Evolutionary conservation across 2,888 invertebrate species (phyloP).

Genomic region (Chymomyza amoena): DNA sequence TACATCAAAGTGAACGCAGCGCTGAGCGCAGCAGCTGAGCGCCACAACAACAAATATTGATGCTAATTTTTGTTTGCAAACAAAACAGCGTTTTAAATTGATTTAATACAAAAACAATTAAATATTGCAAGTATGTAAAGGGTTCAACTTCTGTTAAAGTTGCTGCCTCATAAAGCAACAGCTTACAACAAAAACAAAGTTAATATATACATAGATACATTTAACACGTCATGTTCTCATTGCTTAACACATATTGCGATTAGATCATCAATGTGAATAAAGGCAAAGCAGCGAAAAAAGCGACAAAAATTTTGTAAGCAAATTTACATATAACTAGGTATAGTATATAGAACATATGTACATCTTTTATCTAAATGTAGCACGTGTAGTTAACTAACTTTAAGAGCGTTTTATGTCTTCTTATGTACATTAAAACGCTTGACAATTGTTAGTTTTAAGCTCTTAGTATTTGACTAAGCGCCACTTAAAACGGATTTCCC

Average conservation of each 20-base stretch:
- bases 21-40: conserved; percentile 33
- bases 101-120: conserved; percentile 17
- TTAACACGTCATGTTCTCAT: conserved; percentile 4
- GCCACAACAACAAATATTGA: conserved; percentile 22
- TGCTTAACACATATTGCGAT: background rate
- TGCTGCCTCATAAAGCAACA: background rate
- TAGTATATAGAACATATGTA: too few species aligned
- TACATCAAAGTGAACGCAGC: background rate
- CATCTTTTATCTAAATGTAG: background rate
- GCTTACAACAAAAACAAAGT: background rate
- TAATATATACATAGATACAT: background rate
- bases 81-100: conserved; percentile 40
- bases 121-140: background rate
- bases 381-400: background rate
- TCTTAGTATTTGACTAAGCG: conserved; percentile 12
- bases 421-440: background rate
- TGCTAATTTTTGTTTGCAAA: conserved; percentile 60
- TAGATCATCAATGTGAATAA: conserved; percentile 9
- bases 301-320: background rate
- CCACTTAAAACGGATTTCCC: conserved; percentile 24
- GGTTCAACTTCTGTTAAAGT: background rate
- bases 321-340: too few species aligned
- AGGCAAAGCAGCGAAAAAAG: background rate
- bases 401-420: background rate
- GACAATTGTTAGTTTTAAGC: background rate